A percentile compares a stretch with the other conserved stretches of the same genome.
Conservation (phyloP, 2,797 vertebrate genomes). For the Anisognathus igniventris region DNA sequence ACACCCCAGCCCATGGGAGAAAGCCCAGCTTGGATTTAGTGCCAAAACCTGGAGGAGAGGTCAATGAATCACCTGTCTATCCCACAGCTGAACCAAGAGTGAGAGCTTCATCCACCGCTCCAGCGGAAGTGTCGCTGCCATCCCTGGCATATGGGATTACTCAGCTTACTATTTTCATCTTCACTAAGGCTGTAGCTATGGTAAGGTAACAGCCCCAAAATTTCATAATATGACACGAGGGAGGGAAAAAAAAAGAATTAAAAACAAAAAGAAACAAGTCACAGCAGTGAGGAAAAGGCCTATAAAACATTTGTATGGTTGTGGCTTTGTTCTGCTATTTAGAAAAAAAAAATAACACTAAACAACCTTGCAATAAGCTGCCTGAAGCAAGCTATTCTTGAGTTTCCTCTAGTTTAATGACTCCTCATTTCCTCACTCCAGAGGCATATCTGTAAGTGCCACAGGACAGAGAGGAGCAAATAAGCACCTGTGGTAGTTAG, state of each 20-base stretch:
- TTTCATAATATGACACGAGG: neutral
- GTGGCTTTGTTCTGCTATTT: neutral
- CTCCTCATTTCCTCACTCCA: conserved; percentile 19
- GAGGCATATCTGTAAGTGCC: neutral
- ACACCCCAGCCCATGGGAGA: fast-evolving
- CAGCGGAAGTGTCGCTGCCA: neutral
- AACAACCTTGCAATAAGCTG: conserved; percentile 6
- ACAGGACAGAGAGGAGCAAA: conserved; percentile 1
- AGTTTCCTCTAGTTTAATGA: conserved; percentile 38
- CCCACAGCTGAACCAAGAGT: neutral
- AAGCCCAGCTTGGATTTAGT: neutral
- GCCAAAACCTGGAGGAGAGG: neutral
- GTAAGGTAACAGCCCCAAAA: neutral
- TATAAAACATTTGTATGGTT: neutral
- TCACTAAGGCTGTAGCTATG: neutral
- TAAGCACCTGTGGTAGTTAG: neutral
- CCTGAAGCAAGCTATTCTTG: neutral
- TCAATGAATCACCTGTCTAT: fast-evolving
- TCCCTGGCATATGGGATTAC: neutral
- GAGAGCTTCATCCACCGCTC: neutral
- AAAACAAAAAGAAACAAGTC: neutral
- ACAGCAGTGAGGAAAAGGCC: neutral
- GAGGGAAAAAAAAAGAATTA: fast-evolving
- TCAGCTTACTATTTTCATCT: conserved; percentile 15
- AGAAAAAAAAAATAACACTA: neutral